Conservation (phyloP, 1,140 invertebrate species). For the Heterodera carotae region DNA sequence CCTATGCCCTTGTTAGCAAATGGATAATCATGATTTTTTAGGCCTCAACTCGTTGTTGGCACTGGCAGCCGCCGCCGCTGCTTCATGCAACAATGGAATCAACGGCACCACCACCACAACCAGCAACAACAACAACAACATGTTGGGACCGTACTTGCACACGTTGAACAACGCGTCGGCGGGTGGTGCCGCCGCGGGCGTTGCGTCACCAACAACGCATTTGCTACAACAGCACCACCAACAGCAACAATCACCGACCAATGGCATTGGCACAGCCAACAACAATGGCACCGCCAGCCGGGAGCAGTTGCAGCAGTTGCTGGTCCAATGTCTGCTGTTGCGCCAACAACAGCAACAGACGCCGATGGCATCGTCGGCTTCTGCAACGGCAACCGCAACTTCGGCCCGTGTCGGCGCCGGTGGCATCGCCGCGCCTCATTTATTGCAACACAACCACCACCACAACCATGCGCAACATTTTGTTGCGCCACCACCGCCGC, state of each 20-base stretch:
- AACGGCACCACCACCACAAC: neutral
- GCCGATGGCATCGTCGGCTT: no score
- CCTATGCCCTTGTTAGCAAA: no score
- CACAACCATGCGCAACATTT: no score
- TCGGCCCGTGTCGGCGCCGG: neutral
- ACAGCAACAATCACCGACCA: neutral
- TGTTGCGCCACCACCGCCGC: no score
- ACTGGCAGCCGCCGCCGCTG: neutral
- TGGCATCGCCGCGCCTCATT: neutral
- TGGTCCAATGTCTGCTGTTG: neutral
- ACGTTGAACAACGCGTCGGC: neutral
- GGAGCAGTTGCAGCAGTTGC: conserved; percentile 10
- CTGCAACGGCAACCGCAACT: neutral
- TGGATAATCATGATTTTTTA: neutral
- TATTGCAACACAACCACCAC: neutral
- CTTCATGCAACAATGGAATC: neutral
- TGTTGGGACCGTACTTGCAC: neutral
- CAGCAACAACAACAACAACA: neutral
- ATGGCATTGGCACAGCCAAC: neutral
- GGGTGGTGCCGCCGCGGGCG: neutral
- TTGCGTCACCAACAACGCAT: neutral
- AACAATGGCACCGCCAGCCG: neutral
- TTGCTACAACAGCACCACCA: neutral
- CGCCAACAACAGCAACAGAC: conserved; percentile 15
- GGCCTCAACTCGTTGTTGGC: conserved; percentile 6